phyloP scores from a whole-genome alignment of 1,140 invertebrate genomes.

The Cephus cinctus region DNA sequence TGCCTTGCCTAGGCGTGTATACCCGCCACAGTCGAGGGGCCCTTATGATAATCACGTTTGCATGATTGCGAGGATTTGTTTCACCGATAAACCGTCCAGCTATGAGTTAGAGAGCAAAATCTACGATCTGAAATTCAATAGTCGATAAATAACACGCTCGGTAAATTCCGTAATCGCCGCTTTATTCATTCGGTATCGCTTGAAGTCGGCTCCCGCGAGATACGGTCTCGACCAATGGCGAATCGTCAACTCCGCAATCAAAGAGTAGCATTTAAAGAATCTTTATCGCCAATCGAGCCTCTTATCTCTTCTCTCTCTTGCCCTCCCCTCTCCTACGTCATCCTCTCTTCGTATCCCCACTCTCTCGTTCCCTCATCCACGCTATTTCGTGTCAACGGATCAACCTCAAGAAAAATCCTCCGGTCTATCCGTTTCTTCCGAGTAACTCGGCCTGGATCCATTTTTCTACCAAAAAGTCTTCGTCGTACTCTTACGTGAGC shows the following conservation, averaged over 20 bases:
- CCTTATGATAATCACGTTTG: constrained; percentile 38
- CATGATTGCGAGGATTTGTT: constrained; percentile 42
- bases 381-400: too few species aligned
- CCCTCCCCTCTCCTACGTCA: background rate
- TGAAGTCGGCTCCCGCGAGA: constrained; percentile 9
- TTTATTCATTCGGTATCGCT: constrained; percentile 31
- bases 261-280: too few species aligned
- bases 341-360: background rate
- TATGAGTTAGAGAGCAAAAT: constrained; percentile 44
- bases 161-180: constrained; percentile 40
- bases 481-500: too few species aligned
- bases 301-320: background rate
- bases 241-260: too few species aligned
- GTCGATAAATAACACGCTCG: constrained; percentile 42
- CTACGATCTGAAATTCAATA: constrained; percentile 44
- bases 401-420: too few species aligned
- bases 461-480: too few species aligned
- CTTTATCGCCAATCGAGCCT: too few species aligned
- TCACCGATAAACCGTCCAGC: constrained; percentile 34
- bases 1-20: background rate
- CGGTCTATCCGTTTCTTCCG: too few species aligned
- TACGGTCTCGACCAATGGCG: constrained; percentile 7
- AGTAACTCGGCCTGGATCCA: too few species aligned
- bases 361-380: background rate
- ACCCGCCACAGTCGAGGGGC: constrained; percentile 9